Percentiles rank a stretch among this genome's conserved stretches.
Evolutionary conservation across 2,888 invertebrate genomes (phyloP).

Genomic region (Cynaeus angustus): DNA sequence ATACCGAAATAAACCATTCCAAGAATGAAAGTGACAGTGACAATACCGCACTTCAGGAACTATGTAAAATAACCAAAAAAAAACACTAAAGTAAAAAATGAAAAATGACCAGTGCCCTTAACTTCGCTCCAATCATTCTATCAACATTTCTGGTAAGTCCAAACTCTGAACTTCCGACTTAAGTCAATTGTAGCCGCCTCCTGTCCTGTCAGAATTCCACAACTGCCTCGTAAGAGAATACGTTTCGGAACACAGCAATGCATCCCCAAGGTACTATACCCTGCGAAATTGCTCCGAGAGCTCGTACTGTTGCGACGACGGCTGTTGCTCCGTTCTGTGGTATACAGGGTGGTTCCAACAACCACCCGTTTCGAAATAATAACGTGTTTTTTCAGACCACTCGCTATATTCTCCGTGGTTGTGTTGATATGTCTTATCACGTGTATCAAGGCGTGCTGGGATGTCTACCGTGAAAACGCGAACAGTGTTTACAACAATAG

Average conservation of each 20-base stretch:
- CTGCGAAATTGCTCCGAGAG: conserved; percentile 6
- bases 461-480: conserved; percentile 1
- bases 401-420: conserved; percentile 2
- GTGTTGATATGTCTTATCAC: not conserved
- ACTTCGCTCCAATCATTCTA: not conserved
- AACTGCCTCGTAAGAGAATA: not conserved
- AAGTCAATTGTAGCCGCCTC: not conserved
- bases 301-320: conserved; percentile 12
- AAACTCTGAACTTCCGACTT: not conserved
- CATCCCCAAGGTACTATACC: not conserved
- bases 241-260: not conserved
- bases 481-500: not conserved
- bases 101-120: too few species aligned
- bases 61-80: too few species aligned
- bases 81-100: too few species aligned
- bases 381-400: conserved; percentile 5
- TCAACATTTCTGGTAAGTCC: not conserved
- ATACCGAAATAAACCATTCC: conserved; percentile 1
- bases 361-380: not conserved
- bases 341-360: not conserved
- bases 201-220: not conserved
- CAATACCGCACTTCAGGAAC: not conserved
- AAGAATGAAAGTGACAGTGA: conserved; percentile 3
- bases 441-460: conserved; percentile 8
- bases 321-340: conserved; percentile 9